These are phyloP conservation scores for Phaethornis superciliosus DNA, from an alignment of 2,113 vertebrate species.

Conservation along the genomic window DNA sequence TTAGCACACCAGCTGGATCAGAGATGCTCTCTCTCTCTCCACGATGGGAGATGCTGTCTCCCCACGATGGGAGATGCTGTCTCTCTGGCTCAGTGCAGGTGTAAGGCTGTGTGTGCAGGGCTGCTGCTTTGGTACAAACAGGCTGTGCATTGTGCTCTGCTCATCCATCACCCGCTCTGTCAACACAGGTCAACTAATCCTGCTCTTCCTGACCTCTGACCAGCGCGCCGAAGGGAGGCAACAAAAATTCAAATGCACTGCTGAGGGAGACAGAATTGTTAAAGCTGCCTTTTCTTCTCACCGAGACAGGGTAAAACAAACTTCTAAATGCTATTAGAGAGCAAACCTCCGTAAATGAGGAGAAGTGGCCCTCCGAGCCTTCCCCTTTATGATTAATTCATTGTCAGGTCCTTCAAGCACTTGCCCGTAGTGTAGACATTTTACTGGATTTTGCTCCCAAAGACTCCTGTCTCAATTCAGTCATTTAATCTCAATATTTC, in stretches of 20 bases:
- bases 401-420: background rate
- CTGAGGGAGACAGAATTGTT: constrained; percentile 68
- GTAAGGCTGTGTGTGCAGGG: background rate
- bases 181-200: constrained; percentile 73
- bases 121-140: background rate
- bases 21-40: background rate
- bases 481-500: constrained; percentile 17
- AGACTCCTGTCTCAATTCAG: background rate
- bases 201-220: constrained; percentile 66
- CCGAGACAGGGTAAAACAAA: constrained; percentile 56
- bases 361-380: background rate
- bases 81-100: background rate
- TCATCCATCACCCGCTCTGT: constrained; percentile 77
- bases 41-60: background rate
- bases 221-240: constrained; percentile 33
- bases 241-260: constrained; percentile 56
- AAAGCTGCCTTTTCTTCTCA: constrained; percentile 46
- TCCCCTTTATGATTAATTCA: constrained; percentile 17
- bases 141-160: constrained; percentile 41
- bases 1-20: background rate
- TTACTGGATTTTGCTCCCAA: constrained; percentile 22
- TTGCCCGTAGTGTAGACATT: background rate
- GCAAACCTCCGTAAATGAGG: background rate
- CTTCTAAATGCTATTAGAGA: constrained; percentile 39
- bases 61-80: background rate